Conservation (phyloP, 2,113 vertebrate species). For the Onychostoma macrolepis region DNA sequence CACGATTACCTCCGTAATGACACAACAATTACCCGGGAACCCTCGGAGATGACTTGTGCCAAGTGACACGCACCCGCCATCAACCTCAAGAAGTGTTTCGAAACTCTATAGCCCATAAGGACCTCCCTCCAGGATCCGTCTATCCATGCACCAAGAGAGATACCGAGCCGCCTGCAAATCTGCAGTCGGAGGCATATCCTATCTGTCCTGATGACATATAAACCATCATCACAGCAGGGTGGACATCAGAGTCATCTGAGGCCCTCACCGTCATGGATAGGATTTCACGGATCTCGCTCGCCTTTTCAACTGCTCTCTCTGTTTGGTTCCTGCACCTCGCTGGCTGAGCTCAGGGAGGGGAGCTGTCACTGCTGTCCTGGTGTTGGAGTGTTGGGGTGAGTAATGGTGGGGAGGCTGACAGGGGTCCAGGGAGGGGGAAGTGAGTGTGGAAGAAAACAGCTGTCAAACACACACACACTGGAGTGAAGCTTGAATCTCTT, state of each 20-base stretch:
- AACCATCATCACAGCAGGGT: conserved; percentile 51
- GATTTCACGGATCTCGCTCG: conserved; percentile 58
- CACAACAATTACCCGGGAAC: conserved; percentile 55
- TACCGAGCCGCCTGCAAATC: neutral
- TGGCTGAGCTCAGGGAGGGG: conserved; percentile 21
- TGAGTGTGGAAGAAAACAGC: conserved; percentile 43
- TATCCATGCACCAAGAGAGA: conserved; percentile 3
- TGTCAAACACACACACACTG: conserved; percentile 32
- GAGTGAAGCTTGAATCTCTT: conserved; percentile 34
- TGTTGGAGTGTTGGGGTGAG: conserved; percentile 37
- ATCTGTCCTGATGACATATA: conserved; percentile 53
- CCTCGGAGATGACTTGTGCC: conserved; percentile 40
- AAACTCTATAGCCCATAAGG: conserved; percentile 39
- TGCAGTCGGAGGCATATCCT: conserved; percentile 49
- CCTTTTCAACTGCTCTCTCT: conserved; percentile 40
- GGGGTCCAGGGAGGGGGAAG: conserved; percentile 36
- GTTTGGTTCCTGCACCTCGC: conserved; percentile 27
- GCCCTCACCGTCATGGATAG: conserved; percentile 45
- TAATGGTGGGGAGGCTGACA: conserved; percentile 27
- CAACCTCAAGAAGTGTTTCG: conserved; percentile 33
- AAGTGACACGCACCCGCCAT: conserved; percentile 43
- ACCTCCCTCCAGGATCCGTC: conserved; percentile 17
- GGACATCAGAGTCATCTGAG: conserved; percentile 54
- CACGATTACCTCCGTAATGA: conserved; percentile 61
- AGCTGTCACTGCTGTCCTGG: conserved; percentile 47